Base-by-base conservation (phyloP, 2,113 vertebrate genomes). In the Probosciger aterrimus region DNA sequence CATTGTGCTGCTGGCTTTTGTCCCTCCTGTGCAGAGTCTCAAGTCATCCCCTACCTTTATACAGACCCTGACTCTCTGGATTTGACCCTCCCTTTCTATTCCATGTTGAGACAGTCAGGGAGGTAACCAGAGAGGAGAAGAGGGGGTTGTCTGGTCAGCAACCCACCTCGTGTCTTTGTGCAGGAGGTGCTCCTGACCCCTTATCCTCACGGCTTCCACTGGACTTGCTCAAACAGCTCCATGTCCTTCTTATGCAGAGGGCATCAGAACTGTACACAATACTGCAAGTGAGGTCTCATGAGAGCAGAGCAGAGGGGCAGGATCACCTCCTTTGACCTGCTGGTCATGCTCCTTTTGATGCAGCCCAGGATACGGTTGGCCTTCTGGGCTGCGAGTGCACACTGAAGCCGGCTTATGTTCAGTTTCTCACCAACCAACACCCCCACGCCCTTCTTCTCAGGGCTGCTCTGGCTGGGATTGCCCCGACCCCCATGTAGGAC, bases 31-130 rank as follows among this genome's bases (percentile, higher is more conserved):
- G 23, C 43, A 82, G 55, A 43, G 22, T n/a, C 47, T 90, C 9
- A 8, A 62, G n/a, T 35, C 41, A 82, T 1, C 11, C 20, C 53
- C 4, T 13, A 67, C 8, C 11, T n/a, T 59, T 37, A 25, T 27
- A 35, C 10, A 78, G 59, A 57, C 33, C 47, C 37, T 4, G 1
- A 8, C 35, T 18, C 30, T 59, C 13, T 3, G 2, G 44, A 59
- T 52, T 49, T 41, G 18, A 76, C 27, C 19, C 20, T 57, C 50
- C 35, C 59, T 78, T 64, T 55, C 50, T 41, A 13, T 25, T 24
- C 9, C 2, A 11, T 6, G 18, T 37, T 31, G 0, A 55, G 43
- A 50, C 0, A 1, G 24, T 39, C 68, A 71, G 67, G 0, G 0
- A 78, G 27, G 53, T 18, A 62, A n/a, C 33, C 18, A 1, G 53